Conservation (phyloP, 2,113 vertebrate species). For the Paradisaea rubra region DNA sequence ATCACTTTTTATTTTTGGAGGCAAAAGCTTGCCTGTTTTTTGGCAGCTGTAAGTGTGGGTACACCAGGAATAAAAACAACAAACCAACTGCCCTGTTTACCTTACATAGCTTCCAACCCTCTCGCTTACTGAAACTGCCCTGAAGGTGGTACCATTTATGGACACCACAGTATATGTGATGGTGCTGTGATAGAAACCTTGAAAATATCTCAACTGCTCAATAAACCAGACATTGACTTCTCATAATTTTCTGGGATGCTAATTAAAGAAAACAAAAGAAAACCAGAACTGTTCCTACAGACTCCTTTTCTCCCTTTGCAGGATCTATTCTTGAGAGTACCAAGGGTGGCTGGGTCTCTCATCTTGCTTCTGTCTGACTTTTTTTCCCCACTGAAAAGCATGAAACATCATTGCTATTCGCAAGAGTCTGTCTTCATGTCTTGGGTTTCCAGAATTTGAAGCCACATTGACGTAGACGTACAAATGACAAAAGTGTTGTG, state of each 20-base stretch:
- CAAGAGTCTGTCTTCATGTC: not conserved
- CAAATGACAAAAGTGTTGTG: not conserved
- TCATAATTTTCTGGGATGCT: not conserved
- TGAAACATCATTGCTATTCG: not conserved
- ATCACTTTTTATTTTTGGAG: constrained; percentile 75
- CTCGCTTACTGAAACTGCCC: constrained; percentile 47
- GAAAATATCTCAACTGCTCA: constrained; percentile 3
- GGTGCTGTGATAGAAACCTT: constrained; percentile 11
- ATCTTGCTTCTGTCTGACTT: not conserved
- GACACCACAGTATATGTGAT: not conserved
- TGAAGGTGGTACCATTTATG: not conserved
- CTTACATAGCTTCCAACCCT: constrained; percentile 33
- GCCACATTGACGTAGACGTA: not conserved
- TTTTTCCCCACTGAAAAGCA: not conserved
- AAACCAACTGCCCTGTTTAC: constrained; percentile 9
- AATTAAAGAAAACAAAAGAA: constrained; percentile 13
- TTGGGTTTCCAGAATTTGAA: not conserved
- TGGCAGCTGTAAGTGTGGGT: constrained; percentile 51
- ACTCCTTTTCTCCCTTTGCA: not conserved
- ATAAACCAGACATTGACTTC: constrained; percentile 12
- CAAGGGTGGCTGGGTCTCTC: not conserved
- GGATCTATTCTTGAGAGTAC: not conserved
- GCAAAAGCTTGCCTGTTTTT: constrained; percentile 46
- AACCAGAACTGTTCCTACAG: not conserved
- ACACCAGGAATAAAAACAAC: constrained; percentile 4